Evolutionary conservation across 2,797 vertebrate species (phyloP), one percentile per base, ranked within the genome.

Genomic region (Sebastes hopkinsi): DNA sequence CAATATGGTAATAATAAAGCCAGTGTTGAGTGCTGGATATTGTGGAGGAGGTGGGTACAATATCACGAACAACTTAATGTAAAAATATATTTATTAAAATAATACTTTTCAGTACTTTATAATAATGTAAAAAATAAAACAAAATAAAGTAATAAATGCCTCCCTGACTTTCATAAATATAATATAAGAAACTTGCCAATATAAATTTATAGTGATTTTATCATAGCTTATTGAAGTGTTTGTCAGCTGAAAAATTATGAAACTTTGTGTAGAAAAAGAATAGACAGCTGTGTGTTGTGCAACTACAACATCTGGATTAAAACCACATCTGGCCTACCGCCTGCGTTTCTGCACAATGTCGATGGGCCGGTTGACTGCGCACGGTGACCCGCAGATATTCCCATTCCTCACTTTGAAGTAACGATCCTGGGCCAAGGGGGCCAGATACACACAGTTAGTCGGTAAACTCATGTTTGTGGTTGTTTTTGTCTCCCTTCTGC

Each of bases 311-410:
- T 84, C 84, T 86, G 91, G 74, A 88, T 59, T 50, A 71, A 86
- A 79, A 75, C 42, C 68, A 85, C 86, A 92, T 86, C 79, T 90
- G 79, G 79, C 86, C 93, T 96, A 97, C 96, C 96, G 96, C 93
- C 95, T 95, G 85, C 94, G 94, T 83, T 95, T 96, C 94, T 96
- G 95, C 58, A 95, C 91, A 80, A 97, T 97, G 93, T 97, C 96
- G 59, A 97, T 97, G 67, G 96, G 96, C 79, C 94, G 92, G 95
- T 97, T 96, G 84, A 96, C 95, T 5, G 96, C 95, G 23, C 93
- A 95, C 5, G 95, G 96, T 0, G 96, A 97, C 46, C 96, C 96
- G 3, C 93, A 95, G 67, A 95, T 90, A 81, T 90, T 95, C 81
- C 95, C 93, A 34, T 91, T 95, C 81, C 93, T 92, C 75, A 96